Base-by-base conservation (phyloP, 2,888 invertebrate species). In the Metellina segmentata region DNA sequence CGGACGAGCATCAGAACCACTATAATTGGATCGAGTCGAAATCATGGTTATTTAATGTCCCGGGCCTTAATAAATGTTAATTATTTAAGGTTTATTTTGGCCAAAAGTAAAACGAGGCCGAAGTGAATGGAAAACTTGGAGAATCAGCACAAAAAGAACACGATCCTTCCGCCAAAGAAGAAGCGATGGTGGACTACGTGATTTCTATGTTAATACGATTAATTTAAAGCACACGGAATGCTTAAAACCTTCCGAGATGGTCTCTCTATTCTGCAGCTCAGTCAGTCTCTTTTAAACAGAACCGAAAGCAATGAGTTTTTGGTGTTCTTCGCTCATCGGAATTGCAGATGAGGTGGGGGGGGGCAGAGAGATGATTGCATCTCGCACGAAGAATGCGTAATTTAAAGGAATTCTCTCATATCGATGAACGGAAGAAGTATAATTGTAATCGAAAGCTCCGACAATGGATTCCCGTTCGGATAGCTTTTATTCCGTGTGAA, bases 141-240 rank as follows among this genome's bases (percentile, higher is more conserved):
- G 34, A 34, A 34, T 34, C 34, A 34, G 34, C 34, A 34, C 34
- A 34, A 34, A 34, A 34, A 34, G 34, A 34, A 34, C 34, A 34
- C 34, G 34, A 4, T 34, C 34, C 34, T 34, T 4, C 34, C 34
- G 4, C 34, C 4, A 34, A 34, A 34, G 34, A 34, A 34, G 34
- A 34, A 34, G 34, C 34, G 34, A 34, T 34, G 34, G 34, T 2
- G 34, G 34, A 16, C 61, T 0, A 61, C 61, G 61, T 61, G 61
- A 61, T 61, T 61, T 61, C 13, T 16, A 61, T 16, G 61, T 61
- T 61, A 61, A 61, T 61, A 11, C 61, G 61, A 61, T 61, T 61
- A 61, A 61, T 61, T 61, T 61, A 61, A 61, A 61, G 61, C 61
- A 61, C 61, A 61, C 61, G 61, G 61, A 61, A 61, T 61, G 61